Conservation (phyloP, 2,888 invertebrate species). For the Phasia obesa region DNA sequence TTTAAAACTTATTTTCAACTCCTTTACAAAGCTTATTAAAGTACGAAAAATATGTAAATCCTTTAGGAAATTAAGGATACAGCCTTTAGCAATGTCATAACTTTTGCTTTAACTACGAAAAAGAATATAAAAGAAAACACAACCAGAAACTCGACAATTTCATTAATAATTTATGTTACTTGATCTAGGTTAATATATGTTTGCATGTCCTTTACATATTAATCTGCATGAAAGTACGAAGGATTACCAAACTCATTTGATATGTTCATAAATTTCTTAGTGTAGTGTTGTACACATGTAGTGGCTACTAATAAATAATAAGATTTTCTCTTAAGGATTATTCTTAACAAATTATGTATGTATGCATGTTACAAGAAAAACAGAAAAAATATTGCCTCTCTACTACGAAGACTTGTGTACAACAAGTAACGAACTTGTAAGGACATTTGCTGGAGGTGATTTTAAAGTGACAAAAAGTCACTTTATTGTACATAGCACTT, state of each 20-base stretch:
- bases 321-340: constrained; percentile 1
- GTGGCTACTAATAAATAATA: neutral
- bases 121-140: no score
- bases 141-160: constrained; percentile 13
- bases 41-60: neutral
- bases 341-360: constrained; percentile 39
- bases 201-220: constrained; percentile 25
- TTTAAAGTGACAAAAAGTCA: constrained; percentile 42
- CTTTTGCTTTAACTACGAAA: no score
- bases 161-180: constrained; percentile 36
- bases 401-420: no score
- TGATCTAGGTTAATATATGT: constrained; percentile 30
- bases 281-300: neutral
- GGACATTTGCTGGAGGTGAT: constrained; percentile 38
- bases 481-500: neutral
- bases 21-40: no score
- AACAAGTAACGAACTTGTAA: neutral
- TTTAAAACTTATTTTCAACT: neutral
- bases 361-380: neutral
- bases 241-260: constrained; percentile 22
- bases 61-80: neutral
- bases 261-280: constrained; percentile 2
- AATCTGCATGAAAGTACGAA: constrained; percentile 29
- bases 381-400: neutral
- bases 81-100: neutral